These are phyloP conservation scores for Eudemis profundana DNA, from an alignment of 2,888 invertebrate species.

Conservation along the genomic window DNA sequence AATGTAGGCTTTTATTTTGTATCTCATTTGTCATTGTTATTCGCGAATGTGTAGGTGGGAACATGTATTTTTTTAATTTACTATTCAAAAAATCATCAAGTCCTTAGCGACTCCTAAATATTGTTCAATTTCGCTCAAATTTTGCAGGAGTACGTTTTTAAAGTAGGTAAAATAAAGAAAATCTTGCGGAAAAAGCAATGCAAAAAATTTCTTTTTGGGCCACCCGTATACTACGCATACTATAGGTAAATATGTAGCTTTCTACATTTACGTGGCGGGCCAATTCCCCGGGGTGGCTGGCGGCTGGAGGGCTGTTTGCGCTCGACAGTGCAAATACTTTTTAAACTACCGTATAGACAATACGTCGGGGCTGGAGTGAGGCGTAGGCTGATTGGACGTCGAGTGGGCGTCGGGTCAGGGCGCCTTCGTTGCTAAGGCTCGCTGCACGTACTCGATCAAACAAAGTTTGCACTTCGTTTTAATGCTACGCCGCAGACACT, in stretches of 20 bases:
- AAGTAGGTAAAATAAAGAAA: no score
- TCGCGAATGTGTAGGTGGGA: no score
- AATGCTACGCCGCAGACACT: neutral
- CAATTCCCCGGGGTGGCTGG: neutral
- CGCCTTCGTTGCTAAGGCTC: neutral
- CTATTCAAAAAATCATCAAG: no score
- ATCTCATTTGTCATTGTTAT: no score
- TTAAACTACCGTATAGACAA: neutral
- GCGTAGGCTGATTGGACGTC: neutral
- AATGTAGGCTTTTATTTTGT: no score
- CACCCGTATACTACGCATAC: no score
- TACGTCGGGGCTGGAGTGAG: neutral
- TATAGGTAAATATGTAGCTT: neutral
- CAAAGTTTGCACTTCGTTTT: neutral
- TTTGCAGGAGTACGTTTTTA: no score
- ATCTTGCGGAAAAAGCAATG: no score
- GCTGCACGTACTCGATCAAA: neutral
- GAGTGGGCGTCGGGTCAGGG: neutral
- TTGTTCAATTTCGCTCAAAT: no score
- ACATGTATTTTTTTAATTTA: no score
- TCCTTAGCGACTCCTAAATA: no score
- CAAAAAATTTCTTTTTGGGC: no score
- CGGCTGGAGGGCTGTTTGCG: neutral
- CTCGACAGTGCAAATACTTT: neutral
- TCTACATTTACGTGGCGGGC: neutral